These are phyloP conservation scores for Pseudeuparius sepicola DNA, from an alignment of 2,888 invertebrate genomes.

Conservation along the genomic window DNA sequence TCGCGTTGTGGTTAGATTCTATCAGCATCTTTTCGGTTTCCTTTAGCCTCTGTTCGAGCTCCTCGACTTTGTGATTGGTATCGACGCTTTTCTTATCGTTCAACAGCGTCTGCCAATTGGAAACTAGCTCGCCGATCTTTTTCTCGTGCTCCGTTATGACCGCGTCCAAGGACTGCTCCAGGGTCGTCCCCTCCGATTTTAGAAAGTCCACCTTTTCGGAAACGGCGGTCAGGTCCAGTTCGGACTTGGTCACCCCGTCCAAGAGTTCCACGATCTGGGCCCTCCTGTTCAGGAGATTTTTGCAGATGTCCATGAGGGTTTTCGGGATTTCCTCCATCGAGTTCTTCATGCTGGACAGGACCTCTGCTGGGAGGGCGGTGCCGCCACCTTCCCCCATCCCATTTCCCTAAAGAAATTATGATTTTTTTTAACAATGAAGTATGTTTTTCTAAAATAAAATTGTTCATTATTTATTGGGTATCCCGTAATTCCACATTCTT, in stretches of 20 bases:
- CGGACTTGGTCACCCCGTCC: conserved; percentile 28
- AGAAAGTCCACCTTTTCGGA: conserved; percentile 27
- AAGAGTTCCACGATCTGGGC: conserved; percentile 30
- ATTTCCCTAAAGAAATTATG: no score
- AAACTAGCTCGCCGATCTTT: conserved; percentile 28
- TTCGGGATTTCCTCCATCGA: conserved; percentile 33
- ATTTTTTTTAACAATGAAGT: no score
- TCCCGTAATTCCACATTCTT: not conserved
- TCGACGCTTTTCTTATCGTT: conserved; percentile 21
- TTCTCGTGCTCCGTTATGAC: conserved; percentile 27
- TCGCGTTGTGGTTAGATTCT: conserved; percentile 24
- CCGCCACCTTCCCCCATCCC: conserved; percentile 17
- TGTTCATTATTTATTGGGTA: no score
- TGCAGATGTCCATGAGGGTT: conserved; percentile 31
- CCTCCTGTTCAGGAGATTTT: conserved; percentile 30
- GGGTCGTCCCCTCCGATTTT: conserved; percentile 26
- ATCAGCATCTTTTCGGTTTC: conserved; percentile 25
- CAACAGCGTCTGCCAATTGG: conserved; percentile 28
- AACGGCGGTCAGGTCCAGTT: conserved; percentile 26
- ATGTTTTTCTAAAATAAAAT: no score
- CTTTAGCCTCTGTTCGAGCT: conserved; percentile 28
- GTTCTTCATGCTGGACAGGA: conserved; percentile 27
- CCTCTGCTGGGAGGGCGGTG: conserved; percentile 16
- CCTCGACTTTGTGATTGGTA: conserved; percentile 21
- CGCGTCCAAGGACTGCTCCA: conserved; percentile 29